These are phyloP conservation scores for Halesus radiatus DNA, from an alignment of 1,140 invertebrate genomes.

Conservation along the genomic window DNA sequence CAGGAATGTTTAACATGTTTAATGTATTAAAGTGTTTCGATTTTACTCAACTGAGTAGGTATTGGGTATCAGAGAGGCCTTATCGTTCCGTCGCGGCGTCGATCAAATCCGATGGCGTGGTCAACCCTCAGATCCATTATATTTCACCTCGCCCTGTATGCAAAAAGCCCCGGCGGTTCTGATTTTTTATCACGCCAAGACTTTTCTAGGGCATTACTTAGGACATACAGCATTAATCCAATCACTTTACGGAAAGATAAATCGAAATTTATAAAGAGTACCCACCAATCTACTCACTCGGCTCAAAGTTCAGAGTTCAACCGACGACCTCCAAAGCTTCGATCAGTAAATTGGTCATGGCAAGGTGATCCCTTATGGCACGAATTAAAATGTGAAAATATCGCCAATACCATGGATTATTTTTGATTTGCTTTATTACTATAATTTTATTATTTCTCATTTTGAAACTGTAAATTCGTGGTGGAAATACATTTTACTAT, in stretches of 20 bases:
- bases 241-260: slow-evolving; percentile 22
- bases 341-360: not conserved
- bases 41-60: not conserved
- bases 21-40: not conserved
- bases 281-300: not conserved
- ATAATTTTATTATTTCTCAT: no score
- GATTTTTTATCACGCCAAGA: slow-evolving; percentile 19
- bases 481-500: no score
- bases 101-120: not conserved
- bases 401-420: no score
- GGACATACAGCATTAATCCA: slow-evolving; percentile 9
- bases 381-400: no score
- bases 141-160: slow-evolving; percentile 33
- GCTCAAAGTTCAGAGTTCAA: slow-evolving; percentile 3
- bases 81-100: not conserved
- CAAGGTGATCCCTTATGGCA: no score
- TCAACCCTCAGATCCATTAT: slow-evolving; percentile 7
- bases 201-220: slow-evolving; percentile 41
- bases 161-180: not conserved
- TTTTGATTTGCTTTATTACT: no score
- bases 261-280: slow-evolving; percentile 11
- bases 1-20: no score
- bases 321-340: not conserved
- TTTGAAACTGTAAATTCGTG: no score
- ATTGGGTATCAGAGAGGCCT: not conserved